Base-by-base conservation (phyloP, 2,888 invertebrate genomes). In the Diarsia rubi region DNA sequence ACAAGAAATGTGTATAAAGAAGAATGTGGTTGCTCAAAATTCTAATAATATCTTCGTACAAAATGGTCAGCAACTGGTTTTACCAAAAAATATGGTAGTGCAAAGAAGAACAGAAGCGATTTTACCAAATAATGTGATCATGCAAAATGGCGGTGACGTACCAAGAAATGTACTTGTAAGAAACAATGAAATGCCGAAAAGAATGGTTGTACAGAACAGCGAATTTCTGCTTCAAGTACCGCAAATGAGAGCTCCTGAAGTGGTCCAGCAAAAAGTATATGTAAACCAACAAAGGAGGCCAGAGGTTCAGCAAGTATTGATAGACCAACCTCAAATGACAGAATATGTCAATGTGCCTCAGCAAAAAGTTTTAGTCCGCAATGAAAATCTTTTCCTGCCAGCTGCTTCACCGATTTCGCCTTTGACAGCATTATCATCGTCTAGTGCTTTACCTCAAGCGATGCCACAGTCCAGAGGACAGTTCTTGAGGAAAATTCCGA, bases 401-500 rank as follows among this genome's bases (percentile, higher is more conserved):
- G 89, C 88, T 0, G 90, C 93, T 0, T 94, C 94, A 0, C 93
- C 94, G 0, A 86, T 93, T 3, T 94, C 93, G 0, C 88, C 91
- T 0, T 54, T 91, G 21, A 88, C 90, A 9, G 89, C 65, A 11
- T 42, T 62, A 24, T 21, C 57, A 0, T n/a, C 90, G 0, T 83
- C 90, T 0, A 45, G 80, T 2, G n/a, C 21, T 0, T 54, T 92
- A 21, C 91, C 93, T 0, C 88, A 92, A 21, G 87, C 87, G 0
- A 82, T 84, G 1, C 86, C 90, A 3, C 83, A 86, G 16, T 89
- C 90, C 19, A 88, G 85, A 24, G 91, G 92, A 44, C 90, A 91
- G 49, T 93, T 90, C 83, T 88, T 94, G 21, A 94, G 90, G 73
- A 94, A 93, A 75, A 93, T 94, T 11, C 93, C 94, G 0, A 92